Conservation (phyloP, 2,797 vertebrate genomes). For the Apodemus agrarius region DNA sequence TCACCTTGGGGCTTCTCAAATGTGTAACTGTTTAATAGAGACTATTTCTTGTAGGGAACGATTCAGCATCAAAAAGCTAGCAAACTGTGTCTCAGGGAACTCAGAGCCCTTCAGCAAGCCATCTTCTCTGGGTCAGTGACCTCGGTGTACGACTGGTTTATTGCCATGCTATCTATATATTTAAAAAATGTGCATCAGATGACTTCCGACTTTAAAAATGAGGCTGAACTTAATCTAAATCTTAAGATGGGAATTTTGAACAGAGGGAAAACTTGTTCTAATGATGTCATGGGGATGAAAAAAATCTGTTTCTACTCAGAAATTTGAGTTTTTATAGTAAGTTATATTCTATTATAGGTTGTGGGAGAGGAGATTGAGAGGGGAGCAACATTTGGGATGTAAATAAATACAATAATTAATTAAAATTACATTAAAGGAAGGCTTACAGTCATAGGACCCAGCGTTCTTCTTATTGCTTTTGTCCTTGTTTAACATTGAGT, state of each 20-base stretch:
- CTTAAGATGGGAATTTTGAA: not conserved
- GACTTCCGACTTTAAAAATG: not conserved
- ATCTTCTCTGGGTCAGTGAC: not conserved
- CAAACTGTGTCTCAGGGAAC: not conserved
- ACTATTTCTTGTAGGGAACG: not conserved
- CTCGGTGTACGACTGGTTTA: not conserved
- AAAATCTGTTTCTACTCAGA: not conserved
- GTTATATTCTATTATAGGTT: not conserved
- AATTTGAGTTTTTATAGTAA: constrained; percentile 1
- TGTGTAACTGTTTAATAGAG: not conserved
- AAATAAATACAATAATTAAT: not conserved
- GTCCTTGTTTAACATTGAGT: not conserved
- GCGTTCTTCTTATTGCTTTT: not conserved
- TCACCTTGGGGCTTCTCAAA: constrained; percentile 20
- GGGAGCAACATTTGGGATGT: not conserved
- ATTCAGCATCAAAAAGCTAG: not conserved
- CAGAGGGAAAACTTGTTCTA: not conserved
- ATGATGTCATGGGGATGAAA: not conserved
- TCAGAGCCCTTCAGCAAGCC: not conserved
- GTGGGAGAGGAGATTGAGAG: not conserved
- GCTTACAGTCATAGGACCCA: not conserved
- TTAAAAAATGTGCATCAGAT: not conserved
- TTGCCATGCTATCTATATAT: not conserved
- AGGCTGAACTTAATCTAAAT: not conserved
- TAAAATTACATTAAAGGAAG: not conserved